A percentile compares a stretch with the other conserved stretches of the same genome.
Conservation (phyloP, 2,888 invertebrate genomes). For the Tetrapedia diversipes region DNA sequence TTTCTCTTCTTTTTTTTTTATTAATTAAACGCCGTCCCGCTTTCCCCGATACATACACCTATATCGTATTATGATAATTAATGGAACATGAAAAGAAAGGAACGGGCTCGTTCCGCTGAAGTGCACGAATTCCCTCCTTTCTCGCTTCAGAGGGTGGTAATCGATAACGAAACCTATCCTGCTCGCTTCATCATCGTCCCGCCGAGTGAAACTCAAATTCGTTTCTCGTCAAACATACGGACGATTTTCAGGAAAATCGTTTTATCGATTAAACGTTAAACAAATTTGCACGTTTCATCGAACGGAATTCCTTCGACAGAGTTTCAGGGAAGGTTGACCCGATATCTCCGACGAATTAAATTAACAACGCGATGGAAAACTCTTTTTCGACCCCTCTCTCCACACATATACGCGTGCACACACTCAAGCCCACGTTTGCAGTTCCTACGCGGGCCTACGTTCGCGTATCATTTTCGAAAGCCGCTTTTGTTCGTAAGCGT, state of each 20-base stretch:
- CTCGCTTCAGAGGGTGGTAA: background rate
- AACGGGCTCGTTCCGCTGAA: background rate
- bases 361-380: conserved; percentile 40
- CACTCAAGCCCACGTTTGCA: conserved; percentile 34
- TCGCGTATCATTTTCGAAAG: no score
- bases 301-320: background rate
- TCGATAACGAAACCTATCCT: background rate
- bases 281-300: background rate
- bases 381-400: background rate
- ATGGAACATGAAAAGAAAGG: conserved; percentile 16
- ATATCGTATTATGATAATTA: conserved; percentile 42
- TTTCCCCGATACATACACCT: conserved; percentile 21
- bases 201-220: background rate
- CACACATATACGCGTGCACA: no score
- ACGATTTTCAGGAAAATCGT: background rate
- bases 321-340: background rate
- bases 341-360: conserved; percentile 23
- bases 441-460: conserved; percentile 5
- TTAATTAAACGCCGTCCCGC: conserved; percentile 34
- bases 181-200: background rate
- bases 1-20: no score
- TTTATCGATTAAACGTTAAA: background rate
- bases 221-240: no score
- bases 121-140: background rate
- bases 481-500: conserved; percentile 73